Evolutionary conservation across 2,113 vertebrate genomes (phyloP).

Genomic region (Brienomyrus longianalis): DNA sequence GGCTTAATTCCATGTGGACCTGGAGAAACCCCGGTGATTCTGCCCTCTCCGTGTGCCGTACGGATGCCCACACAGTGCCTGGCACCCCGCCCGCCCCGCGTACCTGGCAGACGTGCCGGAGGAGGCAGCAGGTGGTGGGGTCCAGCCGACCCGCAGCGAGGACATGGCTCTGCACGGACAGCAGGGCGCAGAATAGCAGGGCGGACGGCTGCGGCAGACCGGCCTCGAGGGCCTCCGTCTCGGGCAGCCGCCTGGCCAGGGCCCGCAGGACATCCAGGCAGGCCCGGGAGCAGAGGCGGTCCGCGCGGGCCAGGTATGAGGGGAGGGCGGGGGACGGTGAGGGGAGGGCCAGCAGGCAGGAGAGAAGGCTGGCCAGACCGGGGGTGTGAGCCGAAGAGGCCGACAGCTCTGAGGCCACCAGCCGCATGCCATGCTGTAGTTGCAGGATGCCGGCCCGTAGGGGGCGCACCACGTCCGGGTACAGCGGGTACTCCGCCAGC

Average conservation of each 20-base stretch:
- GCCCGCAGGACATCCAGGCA: constrained; percentile 67
- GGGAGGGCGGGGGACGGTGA: constrained; percentile 60
- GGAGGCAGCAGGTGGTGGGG: constrained; percentile 65
- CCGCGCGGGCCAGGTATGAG: constrained; percentile 73
- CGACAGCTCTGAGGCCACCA: constrained; percentile 76
- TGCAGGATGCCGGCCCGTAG: constrained; percentile 77
- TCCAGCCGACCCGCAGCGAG: constrained; percentile 72
- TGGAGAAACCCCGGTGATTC: background rate
- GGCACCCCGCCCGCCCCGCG: too few species aligned
- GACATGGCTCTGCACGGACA: constrained; percentile 74
- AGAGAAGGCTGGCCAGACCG: constrained; percentile 61
- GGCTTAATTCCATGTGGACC: background rate
- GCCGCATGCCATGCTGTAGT: constrained; percentile 81
- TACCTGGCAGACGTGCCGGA: constrained; percentile 91
- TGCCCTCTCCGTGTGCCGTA: background rate
- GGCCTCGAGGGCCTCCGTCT: constrained; percentile 38
- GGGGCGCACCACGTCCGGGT: constrained; percentile 73
- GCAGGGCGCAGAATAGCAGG: constrained; percentile 75
- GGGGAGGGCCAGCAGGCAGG: constrained; percentile 75
- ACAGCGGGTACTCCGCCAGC: constrained; percentile 71
- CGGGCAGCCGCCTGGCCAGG: constrained; percentile 63
- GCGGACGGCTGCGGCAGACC: constrained; percentile 57
- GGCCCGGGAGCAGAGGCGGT: constrained; percentile 74
- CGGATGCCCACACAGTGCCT: background rate
- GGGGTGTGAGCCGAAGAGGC: constrained; percentile 48